Evolutionary conservation across 2,888 invertebrate genomes (phyloP).

Genomic region (Eupithecia inturbata): DNA sequence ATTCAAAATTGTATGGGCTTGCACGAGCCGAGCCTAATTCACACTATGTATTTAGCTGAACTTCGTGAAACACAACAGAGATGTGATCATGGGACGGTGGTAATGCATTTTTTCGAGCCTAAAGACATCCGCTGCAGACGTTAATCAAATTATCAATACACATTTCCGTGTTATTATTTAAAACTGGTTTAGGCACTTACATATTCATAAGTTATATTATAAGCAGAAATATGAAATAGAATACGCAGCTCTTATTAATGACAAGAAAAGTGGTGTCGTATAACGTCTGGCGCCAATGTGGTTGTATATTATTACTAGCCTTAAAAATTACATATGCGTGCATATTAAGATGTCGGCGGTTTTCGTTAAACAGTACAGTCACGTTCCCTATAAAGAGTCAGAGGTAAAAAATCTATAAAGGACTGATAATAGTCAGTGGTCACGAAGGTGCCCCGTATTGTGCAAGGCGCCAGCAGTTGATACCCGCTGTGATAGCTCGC

Average conservation of each 20-base stretch:
- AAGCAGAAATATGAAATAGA: conserved; percentile 41
- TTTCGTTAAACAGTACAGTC: conserved; percentile 70
- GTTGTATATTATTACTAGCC: conserved; percentile 50
- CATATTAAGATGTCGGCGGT: conserved; percentile 70
- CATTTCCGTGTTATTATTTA: conserved; percentile 75
- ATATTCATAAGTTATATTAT: conserved; percentile 36
- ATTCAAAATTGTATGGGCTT: conserved; percentile 43
- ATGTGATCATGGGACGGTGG: conserved; percentile 77
- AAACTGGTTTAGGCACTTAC: conserved; percentile 65
- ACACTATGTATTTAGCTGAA: conserved; percentile 80
- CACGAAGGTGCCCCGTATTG: conserved; percentile 73
- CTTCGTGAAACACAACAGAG: conserved; percentile 79
- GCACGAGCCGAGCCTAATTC: conserved; percentile 72
- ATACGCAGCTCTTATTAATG: conserved; percentile 38
- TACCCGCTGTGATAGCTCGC: conserved; percentile 73
- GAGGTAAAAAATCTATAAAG: conserved; percentile 71
- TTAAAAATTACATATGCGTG: conserved; percentile 65
- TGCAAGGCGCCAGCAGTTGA: conserved; percentile 75
- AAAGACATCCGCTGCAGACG: conserved; percentile 66
- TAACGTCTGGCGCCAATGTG: conserved; percentile 43
- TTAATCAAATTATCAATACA: conserved; percentile 78
- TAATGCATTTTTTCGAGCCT: conserved; percentile 79
- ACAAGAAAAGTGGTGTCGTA: conserved; percentile 41
- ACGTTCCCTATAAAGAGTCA: conserved; percentile 68
- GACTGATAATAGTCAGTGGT: conserved; percentile 76